Evolutionary conservation across 1,140 invertebrate species (phyloP), one percentile per base, ranked within the genome.

Genomic region (Ruditapes philippinarum): DNA sequence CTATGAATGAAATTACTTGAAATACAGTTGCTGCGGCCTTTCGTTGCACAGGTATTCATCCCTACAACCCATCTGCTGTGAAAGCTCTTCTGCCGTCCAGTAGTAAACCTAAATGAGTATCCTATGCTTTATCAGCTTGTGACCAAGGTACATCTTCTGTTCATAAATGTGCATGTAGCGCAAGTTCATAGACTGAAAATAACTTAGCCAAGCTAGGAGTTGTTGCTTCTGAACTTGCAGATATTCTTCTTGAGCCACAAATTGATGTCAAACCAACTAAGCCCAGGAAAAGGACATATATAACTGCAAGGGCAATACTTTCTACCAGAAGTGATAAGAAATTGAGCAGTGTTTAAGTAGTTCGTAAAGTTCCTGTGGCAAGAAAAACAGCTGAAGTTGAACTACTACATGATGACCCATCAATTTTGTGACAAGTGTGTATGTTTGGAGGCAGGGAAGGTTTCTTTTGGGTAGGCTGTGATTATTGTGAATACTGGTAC

Each of bases 401-500:
- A 62, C 5, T 19, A n/a, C 17, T 62, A n/a, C 25, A 62, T 12
- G 57, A 62, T 62, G 17, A 28, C 17, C 57, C 17, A 62, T 28
- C 17, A 28, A 62, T 7, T n/a, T 62, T 19, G 57, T 62, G 17
- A 5, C 25, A 12, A 12, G 11, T 62, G 57, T 11, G 57, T 62
- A 28, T n/a, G n/a, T n/a, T n/a, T n/a, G n/a, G n/a, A n/a, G n/a
- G n/a, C n/a, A n/a, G n/a, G n/a, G n/a, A n/a, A n/a, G n/a, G n/a
- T n/a, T n/a, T n/a, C n/a, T n/a, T n/a, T n/a, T n/a, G n/a, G n/a
- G n/a, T n/a, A n/a, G n/a, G 57, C 25, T 62, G 57, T 62, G 57
- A 62, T 62, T 62, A 62, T 62, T 62, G 57, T 62, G 57, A 62
- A 62, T n/a, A 28, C 17, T 62, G 57, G 9, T 62, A n/a, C n/a